A percentile compares a stretch with the other conserved stretches of the same genome.
phyloP scores from a whole-genome alignment of 1,140 invertebrate species.

The Bombus haemorrhoidalis region DNA sequence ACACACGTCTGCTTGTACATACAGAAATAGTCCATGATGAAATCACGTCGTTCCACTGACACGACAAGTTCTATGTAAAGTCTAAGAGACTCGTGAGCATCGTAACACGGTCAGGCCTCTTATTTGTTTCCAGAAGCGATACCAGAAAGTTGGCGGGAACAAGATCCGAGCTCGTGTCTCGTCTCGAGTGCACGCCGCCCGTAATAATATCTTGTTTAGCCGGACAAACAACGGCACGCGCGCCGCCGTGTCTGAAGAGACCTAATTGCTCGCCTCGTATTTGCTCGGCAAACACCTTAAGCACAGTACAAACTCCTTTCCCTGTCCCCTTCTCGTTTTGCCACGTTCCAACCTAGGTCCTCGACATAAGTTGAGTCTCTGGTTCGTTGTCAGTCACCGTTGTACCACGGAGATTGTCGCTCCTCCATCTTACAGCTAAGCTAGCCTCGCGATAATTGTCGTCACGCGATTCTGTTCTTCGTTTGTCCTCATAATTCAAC shows the following conservation, averaged over 20 bases:
- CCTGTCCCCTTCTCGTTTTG: neutral
- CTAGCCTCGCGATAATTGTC: slow-evolving; percentile 11
- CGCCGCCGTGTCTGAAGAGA: slow-evolving; percentile 49
- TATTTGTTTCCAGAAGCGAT: slow-evolving; percentile 50
- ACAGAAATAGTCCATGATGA: neutral
- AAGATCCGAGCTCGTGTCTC: slow-evolving; percentile 36
- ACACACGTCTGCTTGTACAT: neutral
- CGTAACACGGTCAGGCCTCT: slow-evolving; percentile 29
- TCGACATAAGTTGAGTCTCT: neutral
- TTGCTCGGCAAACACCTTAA: slow-evolving; percentile 67
- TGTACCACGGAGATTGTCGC: neutral
- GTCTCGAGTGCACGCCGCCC: slow-evolving; percentile 20
- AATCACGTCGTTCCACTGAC: neutral
- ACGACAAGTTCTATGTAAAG: slow-evolving; percentile 1
- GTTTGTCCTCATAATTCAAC: slow-evolving; percentile 30
- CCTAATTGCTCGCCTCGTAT: slow-evolving; percentile 66
- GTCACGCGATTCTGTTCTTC: slow-evolving; percentile 29
- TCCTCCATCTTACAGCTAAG: neutral
- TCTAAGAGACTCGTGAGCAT: slow-evolving; percentile 26
- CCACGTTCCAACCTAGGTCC: neutral
- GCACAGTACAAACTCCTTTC: neutral
- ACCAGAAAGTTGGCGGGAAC: slow-evolving; percentile 34
- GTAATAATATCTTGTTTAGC: slow-evolving; percentile 69
- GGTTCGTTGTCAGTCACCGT: neutral
- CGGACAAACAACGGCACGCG: slow-evolving; percentile 67